Conservation (phyloP, 2,888 invertebrate species). For the Cheilosia soror region DNA sequence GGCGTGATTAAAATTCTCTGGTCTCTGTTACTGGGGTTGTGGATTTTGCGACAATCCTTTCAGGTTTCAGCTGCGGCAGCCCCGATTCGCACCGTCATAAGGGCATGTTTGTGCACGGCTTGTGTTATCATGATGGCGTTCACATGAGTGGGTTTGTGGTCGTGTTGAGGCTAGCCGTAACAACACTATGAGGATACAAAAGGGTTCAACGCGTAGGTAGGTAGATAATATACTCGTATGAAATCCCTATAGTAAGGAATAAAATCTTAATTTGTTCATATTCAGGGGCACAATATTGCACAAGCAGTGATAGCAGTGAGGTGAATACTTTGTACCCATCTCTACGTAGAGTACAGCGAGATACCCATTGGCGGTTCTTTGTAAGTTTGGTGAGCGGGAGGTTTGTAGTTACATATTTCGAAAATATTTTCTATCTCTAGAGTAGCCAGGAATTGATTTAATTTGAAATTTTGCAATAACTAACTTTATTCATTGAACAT, state of each 20-base stretch:
- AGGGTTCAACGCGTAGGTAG: conserved; percentile 11
- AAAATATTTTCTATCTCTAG: too few species aligned
- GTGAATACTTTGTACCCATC: not conserved
- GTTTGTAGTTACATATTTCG: too few species aligned
- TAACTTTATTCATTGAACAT: too few species aligned
- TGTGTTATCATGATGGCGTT: conserved; percentile 60
- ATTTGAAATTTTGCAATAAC: too few species aligned
- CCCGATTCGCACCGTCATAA: conserved; percentile 55
- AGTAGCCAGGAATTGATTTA: too few species aligned
- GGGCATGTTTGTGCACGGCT: conserved; percentile 60
- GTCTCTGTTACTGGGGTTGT: conserved; percentile 40
- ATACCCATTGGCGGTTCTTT: too few species aligned
- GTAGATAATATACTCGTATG: not conserved
- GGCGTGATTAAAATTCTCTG: conserved; percentile 72
- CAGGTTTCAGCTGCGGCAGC: conserved; percentile 52
- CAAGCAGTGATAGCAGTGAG: not conserved
- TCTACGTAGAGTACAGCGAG: not conserved
- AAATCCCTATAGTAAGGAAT: conserved; percentile 28
- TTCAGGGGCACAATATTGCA: conserved; percentile 39
- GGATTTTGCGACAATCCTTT: conserved; percentile 69
- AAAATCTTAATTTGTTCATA: conserved; percentile 58
- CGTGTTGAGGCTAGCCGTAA: conserved; percentile 25
- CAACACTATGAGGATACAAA: not conserved
- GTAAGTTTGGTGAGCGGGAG: too few species aligned
- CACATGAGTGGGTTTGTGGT: conserved; percentile 70